Conservation (phyloP, 2,113 vertebrate genomes). For the Dasypus novemcinctus region DNA sequence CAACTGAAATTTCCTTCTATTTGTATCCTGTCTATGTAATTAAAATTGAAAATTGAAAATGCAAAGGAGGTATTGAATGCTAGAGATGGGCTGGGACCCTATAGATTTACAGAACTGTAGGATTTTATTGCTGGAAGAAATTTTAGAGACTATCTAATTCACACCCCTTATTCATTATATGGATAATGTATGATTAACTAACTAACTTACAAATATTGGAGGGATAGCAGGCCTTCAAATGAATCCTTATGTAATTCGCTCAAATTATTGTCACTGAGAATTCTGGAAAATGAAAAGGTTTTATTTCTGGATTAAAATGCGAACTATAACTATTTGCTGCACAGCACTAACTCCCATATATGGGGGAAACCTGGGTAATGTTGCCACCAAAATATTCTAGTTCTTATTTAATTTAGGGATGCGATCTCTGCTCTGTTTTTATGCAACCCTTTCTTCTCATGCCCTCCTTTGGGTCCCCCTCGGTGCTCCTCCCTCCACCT, state of each 20-base stretch:
- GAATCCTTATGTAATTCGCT: conserved; percentile 66
- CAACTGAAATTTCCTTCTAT: neutral
- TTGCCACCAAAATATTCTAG: neutral
- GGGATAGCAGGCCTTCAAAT: conserved; percentile 77
- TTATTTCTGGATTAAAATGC: neutral
- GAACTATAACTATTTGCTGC: neutral
- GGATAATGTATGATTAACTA: conserved; percentile 10
- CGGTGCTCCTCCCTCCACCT: neutral
- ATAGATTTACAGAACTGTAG: neutral
- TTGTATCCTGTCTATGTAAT: neutral
- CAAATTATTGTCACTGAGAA: conserved; percentile 74
- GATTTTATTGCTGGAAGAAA: neutral
- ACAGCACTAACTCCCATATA: neutral
- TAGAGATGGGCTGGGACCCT: neutral
- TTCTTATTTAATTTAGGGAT: neutral
- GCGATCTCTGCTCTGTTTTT: neutral
- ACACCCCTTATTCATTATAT: neutral
- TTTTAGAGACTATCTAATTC: neutral
- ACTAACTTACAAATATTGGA: conserved; percentile 79
- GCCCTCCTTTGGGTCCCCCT: neutral
- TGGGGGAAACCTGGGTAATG: neutral
- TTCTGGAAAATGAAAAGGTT: conserved; percentile 62
- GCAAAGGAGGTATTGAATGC: neutral
- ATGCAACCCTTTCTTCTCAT: neutral
- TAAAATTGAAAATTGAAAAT: conserved; percentile 4